Evolutionary conservation across 2,797 vertebrate genomes (phyloP).

Genomic region (Hylomyscus alleni): DNA sequence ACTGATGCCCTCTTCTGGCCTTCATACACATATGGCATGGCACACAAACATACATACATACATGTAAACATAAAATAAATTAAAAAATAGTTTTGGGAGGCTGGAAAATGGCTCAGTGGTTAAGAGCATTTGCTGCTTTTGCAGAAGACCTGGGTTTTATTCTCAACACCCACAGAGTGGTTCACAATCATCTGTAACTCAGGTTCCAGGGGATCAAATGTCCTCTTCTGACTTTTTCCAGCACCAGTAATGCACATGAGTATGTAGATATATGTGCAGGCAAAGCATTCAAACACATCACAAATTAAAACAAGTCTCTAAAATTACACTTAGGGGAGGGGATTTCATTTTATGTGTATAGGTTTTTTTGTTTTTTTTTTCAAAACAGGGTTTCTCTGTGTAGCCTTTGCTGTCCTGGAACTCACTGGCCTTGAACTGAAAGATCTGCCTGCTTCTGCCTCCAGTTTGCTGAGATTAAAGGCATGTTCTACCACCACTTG

Average conservation of each 20-base stretch:
- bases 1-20: neutral
- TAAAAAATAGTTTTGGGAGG: neutral
- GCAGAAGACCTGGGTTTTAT: neutral
- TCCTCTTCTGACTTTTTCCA: neutral
- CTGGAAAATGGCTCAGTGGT: neutral
- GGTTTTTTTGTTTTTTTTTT: neutral
- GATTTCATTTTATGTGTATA: neutral
- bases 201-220: neutral
- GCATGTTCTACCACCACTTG: neutral
- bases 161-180: neutral
- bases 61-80: neutral
- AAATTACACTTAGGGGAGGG: neutral
- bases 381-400: neutral
- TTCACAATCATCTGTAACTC: neutral
- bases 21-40: neutral
- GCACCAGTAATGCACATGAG: neutral
- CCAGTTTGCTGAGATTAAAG: neutral
- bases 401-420: neutral
- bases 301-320: neutral
- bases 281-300: neutral
- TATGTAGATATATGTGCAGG: neutral
- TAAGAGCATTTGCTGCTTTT: neutral
- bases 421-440: neutral
- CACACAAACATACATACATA: neutral
- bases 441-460: neutral